Evolutionary conservation across 2,888 invertebrate species (phyloP), one percentile per base, ranked within the genome.

Genomic region (Mongoloraphidia duomilia): DNA sequence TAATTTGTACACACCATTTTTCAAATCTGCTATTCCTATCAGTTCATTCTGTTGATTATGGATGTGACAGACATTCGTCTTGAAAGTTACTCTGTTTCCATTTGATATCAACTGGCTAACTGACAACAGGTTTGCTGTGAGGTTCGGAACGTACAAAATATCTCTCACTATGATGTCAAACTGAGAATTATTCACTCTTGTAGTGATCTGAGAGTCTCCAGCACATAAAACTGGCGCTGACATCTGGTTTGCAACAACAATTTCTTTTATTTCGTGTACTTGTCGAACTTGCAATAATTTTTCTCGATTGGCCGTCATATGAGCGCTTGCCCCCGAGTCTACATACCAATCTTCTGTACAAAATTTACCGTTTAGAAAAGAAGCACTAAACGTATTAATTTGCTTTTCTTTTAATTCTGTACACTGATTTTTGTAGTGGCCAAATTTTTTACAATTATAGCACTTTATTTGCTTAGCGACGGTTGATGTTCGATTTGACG

Each of bases 151-250:
- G 34, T 50, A 40, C 33, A n/a, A 12, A 35, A 39, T 14, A 39
- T 50, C 41, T 43, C 14, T 41, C 11, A 44, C 9, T 34, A 10
- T 50, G 13, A 40, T 11, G 13, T 40, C 40, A 40, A 11, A 40
- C 12, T 40, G 11, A 8, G 11, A 8, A 9, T 40, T 40, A 12
- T 9, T 40, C 13, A 40, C 40, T 12, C 9, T 13, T 40, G n/a
- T 11, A n/a, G n/a, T n/a, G n/a, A n/a, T n/a, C n/a, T n/a, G n/a
- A n/a, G n/a, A n/a, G n/a, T 57, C 52, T 13, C 58, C 57, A 17
- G 50, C 41, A 49, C 50, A 51, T 17, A 52, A 34, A n/a, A 59
- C 56, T 10, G 53, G n/a, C n/a, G 58, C 41, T 53, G 53, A 55
- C 50, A 43, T 55, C 46, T 34, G 17, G 37, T 51, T 44, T 34